Percentiles rank a stretch among this genome's conserved stretches.
Evolutionary conservation across 2,888 invertebrate genomes (phyloP).

Genomic region (Galeopsomyia nigrocyanea): DNA sequence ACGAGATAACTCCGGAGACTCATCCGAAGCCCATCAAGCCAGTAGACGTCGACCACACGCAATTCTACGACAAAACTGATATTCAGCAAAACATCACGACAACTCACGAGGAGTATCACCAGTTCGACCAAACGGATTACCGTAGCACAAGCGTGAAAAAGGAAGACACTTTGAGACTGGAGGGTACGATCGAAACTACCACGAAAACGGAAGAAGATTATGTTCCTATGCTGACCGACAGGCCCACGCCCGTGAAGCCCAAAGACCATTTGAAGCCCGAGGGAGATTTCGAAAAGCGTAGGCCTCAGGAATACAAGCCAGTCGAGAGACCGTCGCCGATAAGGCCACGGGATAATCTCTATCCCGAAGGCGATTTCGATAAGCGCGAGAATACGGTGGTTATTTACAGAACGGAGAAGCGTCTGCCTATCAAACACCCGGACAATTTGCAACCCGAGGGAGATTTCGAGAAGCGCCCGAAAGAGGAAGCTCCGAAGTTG

Average conservation of each 20-base stretch:
- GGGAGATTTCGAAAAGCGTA: slow-evolving; percentile 70
- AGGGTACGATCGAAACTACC: slow-evolving; percentile 70
- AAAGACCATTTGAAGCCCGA: slow-evolving; percentile 71
- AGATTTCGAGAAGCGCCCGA: slow-evolving; percentile 68
- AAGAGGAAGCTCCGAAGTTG: slow-evolving; percentile 68
- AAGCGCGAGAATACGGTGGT: too few relatives aligned
- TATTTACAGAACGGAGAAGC: slow-evolving; percentile 56
- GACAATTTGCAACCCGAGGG: slow-evolving; percentile 72
- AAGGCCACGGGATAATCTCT: slow-evolving; percentile 72
- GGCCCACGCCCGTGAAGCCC: slow-evolving; percentile 58
- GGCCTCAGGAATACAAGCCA: slow-evolving; percentile 72
- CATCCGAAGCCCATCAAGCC: slow-evolving; percentile 78
- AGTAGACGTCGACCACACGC: slow-evolving; percentile 73
- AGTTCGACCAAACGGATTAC: slow-evolving; percentile 74
- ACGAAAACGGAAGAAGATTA: slow-evolving; percentile 68
- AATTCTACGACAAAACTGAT: slow-evolving; percentile 60
- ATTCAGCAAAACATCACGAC: slow-evolving; percentile 79
- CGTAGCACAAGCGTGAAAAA: slow-evolving; percentile 56
- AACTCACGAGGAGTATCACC: slow-evolving; percentile 77
- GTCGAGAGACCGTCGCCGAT: slow-evolving; percentile 68
- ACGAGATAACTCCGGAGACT: slow-evolving; percentile 64
- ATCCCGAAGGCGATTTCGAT: slow-evolving; percentile 69
- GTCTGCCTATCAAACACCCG: slow-evolving; percentile 54
- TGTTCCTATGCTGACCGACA: slow-evolving; percentile 65
- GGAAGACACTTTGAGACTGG: slow-evolving; percentile 66